phyloP scores from a whole-genome alignment of 2,797 vertebrate genomes.

The Falco berigora region DNA sequence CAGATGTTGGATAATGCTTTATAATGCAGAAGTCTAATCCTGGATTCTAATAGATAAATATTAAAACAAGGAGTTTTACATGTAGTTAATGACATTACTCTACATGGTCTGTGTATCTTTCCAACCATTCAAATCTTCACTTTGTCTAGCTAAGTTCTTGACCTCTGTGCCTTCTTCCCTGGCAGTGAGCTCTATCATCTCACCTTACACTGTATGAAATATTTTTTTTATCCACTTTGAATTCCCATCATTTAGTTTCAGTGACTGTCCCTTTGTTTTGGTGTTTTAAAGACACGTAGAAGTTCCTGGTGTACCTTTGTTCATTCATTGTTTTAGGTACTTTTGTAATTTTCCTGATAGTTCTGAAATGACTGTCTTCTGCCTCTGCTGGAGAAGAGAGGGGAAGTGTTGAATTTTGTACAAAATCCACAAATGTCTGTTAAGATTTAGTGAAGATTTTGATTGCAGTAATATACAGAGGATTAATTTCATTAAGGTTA shows the following conservation, averaged over 20 bases:
- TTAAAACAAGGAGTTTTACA: not conserved
- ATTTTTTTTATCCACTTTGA: not conserved
- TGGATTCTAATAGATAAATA: not conserved
- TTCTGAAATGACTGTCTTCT: not conserved
- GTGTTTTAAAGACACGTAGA: not conserved
- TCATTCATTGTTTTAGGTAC: not conserved
- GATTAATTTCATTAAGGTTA: not conserved
- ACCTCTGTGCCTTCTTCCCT: not conserved
- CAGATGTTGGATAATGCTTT: constrained; percentile 33
- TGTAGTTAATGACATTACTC: not conserved
- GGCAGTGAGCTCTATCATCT: not conserved
- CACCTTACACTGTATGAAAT: not conserved
- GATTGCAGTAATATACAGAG: not conserved
- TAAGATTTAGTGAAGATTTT: not conserved
- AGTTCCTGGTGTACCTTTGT: not conserved
- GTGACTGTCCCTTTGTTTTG: not conserved
- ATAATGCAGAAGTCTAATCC: not conserved
- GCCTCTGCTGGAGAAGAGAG: not conserved
- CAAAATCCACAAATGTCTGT: not conserved
- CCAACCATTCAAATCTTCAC: not conserved
- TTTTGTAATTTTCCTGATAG: not conserved
- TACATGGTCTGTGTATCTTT: not conserved
- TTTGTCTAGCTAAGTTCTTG: not conserved
- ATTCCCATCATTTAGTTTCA: not conserved
- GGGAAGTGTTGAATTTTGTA: not conserved